Conservation (phyloP, 2,113 vertebrate genomes). For the Ardeotis arabs region DNA sequence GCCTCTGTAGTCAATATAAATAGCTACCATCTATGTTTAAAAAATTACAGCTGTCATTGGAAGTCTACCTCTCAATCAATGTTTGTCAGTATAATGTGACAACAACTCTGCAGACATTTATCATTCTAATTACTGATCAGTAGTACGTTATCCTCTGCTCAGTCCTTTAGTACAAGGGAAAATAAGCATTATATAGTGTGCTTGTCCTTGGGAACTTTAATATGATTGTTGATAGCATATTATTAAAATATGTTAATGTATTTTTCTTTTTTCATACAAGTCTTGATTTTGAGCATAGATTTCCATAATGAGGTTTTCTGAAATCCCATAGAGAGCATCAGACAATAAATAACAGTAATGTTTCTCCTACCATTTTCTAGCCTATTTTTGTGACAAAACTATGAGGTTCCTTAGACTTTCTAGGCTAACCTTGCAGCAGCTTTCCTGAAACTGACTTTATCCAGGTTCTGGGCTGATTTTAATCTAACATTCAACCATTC, state of each 20-base stretch:
- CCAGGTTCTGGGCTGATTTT: not conserved
- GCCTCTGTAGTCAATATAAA: not conserved
- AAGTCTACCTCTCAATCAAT: not conserved
- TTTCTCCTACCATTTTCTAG: not conserved
- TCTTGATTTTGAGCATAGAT: not conserved
- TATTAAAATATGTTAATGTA: not conserved
- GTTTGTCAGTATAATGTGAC: not conserved
- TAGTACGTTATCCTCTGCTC: not conserved
- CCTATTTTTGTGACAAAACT: not conserved
- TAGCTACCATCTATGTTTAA: not conserved
- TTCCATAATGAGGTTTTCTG: not conserved
- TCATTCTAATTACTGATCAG: not conserved
- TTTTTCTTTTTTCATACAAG: not conserved
- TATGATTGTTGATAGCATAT: not conserved
- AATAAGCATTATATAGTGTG: not conserved
- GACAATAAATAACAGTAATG: not conserved
- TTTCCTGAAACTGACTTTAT: not conserved
- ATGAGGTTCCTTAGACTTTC: not conserved
- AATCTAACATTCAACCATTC: not conserved
- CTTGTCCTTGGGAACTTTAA: not conserved
- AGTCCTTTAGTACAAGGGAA: not conserved
- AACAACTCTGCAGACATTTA: not conserved
- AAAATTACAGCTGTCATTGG: not conserved
- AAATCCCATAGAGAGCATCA: not conserved
- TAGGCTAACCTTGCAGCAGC: not conserved